Conservation (phyloP, 2,888 invertebrate genomes). For the Phytoseiulus persimilis region DNA sequence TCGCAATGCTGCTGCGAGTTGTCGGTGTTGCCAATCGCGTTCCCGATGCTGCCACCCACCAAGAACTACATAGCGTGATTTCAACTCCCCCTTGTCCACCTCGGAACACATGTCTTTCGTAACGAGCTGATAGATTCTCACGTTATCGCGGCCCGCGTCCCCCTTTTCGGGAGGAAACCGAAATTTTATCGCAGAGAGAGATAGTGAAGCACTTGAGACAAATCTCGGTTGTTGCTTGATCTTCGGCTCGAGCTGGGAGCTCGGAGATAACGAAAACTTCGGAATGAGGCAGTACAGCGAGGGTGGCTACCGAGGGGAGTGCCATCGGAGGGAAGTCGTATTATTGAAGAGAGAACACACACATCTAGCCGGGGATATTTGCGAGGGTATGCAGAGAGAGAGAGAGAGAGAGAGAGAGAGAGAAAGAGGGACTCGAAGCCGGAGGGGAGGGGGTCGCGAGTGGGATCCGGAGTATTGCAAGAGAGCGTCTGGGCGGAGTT, state of each 20-base stretch:
- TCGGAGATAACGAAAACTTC: background rate
- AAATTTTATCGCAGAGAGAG: background rate
- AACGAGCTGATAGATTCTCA: background rate
- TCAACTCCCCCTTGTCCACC: too few species aligned
- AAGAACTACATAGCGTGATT: too few species aligned
- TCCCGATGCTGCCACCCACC: too few species aligned
- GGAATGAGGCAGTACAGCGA: background rate
- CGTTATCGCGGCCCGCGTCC: background rate
- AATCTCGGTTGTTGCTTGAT: background rate
- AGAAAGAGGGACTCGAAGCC: background rate
- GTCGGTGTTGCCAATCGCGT: too few species aligned
- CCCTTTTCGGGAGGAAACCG: background rate
- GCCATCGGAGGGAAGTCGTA: background rate
- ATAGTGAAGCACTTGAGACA: background rate
- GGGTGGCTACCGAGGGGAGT: background rate
- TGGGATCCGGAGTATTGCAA: background rate
- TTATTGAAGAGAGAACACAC: background rate
- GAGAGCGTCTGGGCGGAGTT: conserved; percentile 5
- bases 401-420: background rate
- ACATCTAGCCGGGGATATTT: background rate
- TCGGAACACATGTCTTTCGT: background rate
- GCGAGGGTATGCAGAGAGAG: too few species aligned
- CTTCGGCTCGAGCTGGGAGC: background rate
- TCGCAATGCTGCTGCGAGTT: too few species aligned
- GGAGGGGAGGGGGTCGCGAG: background rate